Conservation (phyloP, 2,888 invertebrate genomes). For the Seira musarum region DNA sequence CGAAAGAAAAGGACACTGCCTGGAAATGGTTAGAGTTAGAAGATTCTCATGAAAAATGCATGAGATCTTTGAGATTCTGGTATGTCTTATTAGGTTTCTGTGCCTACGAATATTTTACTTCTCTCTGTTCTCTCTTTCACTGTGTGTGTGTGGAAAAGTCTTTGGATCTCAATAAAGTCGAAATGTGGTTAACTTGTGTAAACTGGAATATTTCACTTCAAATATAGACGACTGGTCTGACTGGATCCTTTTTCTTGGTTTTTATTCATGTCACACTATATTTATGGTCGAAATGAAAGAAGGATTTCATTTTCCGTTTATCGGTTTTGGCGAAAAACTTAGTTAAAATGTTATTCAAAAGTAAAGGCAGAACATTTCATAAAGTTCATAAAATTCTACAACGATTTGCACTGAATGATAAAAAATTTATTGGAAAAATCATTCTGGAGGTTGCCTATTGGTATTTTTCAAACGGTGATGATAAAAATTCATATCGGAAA, state of each 20-base stretch:
- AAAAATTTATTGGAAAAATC: too few species aligned
- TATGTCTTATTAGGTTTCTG: conserved; percentile 4
- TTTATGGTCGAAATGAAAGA: background rate
- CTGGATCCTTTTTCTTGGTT: background rate
- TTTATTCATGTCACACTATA: conserved; percentile 2
- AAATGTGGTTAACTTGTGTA: conserved; percentile 9
- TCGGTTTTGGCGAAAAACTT: background rate
- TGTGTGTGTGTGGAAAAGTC: too few species aligned
- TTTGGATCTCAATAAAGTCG: background rate
- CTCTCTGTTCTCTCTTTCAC: background rate
- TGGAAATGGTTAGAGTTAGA: background rate
- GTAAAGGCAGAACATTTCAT: too few species aligned
- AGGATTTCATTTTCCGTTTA: background rate
- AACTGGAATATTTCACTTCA: background rate
- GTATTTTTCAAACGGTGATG: too few species aligned
- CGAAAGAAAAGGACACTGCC: conserved; percentile 32
- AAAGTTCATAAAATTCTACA: too few species aligned
- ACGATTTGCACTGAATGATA: too few species aligned
- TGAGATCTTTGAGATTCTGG: conserved; percentile 34
- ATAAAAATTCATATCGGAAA: too few species aligned
- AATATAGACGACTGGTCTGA: background rate
- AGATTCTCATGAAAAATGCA: conserved; percentile 57
- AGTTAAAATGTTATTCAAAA: too few species aligned
- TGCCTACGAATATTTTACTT: conserved; percentile 1
- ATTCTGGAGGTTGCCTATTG: too few species aligned